phyloP scores from a whole-genome alignment of 2,113 vertebrate genomes.

The Austrofundulus limnaeus region DNA sequence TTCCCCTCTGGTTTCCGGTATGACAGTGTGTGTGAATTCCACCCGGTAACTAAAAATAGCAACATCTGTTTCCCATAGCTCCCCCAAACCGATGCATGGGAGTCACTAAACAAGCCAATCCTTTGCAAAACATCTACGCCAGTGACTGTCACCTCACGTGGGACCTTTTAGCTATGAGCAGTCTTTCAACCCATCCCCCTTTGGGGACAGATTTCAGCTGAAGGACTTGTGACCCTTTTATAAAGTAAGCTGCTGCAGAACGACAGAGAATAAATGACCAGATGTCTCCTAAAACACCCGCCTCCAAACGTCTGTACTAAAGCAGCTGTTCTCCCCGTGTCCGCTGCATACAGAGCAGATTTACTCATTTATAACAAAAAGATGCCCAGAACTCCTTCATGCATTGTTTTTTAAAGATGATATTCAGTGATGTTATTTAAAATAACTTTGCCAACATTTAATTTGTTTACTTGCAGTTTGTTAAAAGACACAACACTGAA shows the following conservation, averaged over 20 bases:
- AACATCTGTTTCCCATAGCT: conserved; percentile 67
- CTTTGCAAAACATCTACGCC: conserved; percentile 27
- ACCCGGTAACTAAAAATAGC: conserved; percentile 48
- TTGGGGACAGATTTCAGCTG: conserved; percentile 27
- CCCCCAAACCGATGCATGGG: conserved; percentile 29
- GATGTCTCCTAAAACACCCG: conserved; percentile 46
- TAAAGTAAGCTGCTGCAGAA: conserved; percentile 42
- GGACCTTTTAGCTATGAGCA: conserved; percentile 17
- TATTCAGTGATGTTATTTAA: not conserved
- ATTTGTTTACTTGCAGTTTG: not conserved
- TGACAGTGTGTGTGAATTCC: conserved; percentile 54
- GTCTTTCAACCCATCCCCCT: conserved; percentile 12
- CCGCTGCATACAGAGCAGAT: not conserved
- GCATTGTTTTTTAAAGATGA: too few relatives aligned
- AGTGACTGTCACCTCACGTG: conserved; percentile 15
- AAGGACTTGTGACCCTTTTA: conserved; percentile 40
- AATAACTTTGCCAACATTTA: not conserved
- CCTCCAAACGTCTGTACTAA: conserved; percentile 15
- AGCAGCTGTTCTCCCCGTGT: not conserved
- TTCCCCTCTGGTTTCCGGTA: conserved; percentile 28
- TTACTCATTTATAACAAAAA: too few relatives aligned
- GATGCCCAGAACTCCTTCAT: too few relatives aligned
- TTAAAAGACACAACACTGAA: conserved; percentile 4
- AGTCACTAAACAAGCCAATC: conserved; percentile 26
- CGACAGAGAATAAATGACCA: conserved; percentile 45